These are phyloP conservation scores for Oscheius sp. DNA, from an alignment of 2,888 invertebrate species.

Conservation along the genomic window DNA sequence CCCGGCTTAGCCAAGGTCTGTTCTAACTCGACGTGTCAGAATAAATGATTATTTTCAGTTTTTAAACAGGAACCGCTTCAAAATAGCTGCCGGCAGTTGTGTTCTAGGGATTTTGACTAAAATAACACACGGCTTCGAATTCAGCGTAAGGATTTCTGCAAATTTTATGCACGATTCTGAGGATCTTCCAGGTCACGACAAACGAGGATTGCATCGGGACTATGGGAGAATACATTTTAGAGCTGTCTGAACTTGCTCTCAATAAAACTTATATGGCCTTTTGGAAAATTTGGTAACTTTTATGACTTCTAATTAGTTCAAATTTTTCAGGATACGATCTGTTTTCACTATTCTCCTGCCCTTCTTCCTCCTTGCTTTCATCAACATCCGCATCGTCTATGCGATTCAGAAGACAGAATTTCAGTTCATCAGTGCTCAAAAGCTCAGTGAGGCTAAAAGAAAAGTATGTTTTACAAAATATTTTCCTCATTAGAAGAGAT, in stretches of 20 bases:
- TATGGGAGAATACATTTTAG: constrained; percentile 62
- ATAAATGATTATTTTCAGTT: constrained; percentile 25
- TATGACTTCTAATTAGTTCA: not conserved
- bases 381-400: constrained; percentile 65
- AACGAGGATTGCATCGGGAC: constrained; percentile 57
- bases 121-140: constrained; percentile 61
- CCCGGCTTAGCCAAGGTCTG: constrained; percentile 42
- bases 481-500: not conserved
- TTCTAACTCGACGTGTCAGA: not conserved
- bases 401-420: constrained; percentile 52
- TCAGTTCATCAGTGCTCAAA: constrained; percentile 51
- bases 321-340: constrained; percentile 50
- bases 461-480: constrained; percentile 39
- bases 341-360: constrained; percentile 67
- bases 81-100: constrained; percentile 59
- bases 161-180: not conserved
- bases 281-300: constrained; percentile 48
- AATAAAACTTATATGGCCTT: constrained; percentile 50
- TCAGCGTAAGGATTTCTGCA: constrained; percentile 21
- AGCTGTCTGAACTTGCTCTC: constrained; percentile 52
- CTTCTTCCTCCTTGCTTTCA: constrained; percentile 61
- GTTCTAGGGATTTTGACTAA: constrained; percentile 64
- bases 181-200: constrained; percentile 49
- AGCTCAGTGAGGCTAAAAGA: constrained; percentile 57
- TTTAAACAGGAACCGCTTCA: constrained; percentile 37